Evolutionary conservation across 2,888 invertebrate genomes (phyloP).

Genomic region (Acanthoscelides obtectus): DNA sequence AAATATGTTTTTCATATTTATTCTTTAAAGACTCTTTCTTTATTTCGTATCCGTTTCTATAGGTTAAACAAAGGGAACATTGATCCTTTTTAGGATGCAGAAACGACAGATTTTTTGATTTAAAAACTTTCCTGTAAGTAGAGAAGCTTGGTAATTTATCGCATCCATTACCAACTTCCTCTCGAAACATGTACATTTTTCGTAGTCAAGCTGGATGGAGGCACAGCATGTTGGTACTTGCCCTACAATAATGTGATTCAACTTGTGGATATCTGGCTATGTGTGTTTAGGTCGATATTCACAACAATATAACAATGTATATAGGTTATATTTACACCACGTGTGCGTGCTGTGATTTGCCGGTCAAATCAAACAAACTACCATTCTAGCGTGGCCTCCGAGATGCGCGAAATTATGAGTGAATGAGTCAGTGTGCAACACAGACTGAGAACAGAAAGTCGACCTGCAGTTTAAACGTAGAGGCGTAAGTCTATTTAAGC

Average conservation of each 20-base stretch:
- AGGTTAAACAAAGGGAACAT: conserved; percentile 22
- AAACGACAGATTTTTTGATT: not conserved
- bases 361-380: too few species aligned
- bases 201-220: conserved; percentile 12
- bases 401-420: too few species aligned
- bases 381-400: too few species aligned
- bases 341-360: too few species aligned
- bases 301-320: too few species aligned
- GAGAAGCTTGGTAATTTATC: conserved; percentile 13
- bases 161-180: conserved; percentile 2
- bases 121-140: conserved; percentile 21
- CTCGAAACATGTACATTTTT: conserved; percentile 16
- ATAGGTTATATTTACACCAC: too few species aligned
- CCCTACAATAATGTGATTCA: conserved; percentile 16
- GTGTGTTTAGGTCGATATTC: conserved; percentile 12
- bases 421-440: too few species aligned
- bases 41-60: conserved; percentile 15
- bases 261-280: conserved; percentile 14
- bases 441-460: too few species aligned
- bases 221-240: conserved; percentile 9
- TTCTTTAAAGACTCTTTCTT: conserved; percentile 15
- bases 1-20: conserved; percentile 21
- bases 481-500: too few species aligned
- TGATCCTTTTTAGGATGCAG: conserved; percentile 24
- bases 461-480: too few species aligned